A percentile compares a stretch with the other conserved stretches of the same genome.
These are phyloP conservation scores for Zaprionus nigranus DNA, from an alignment of 1,140 invertebrate species.

Conservation along the genomic window DNA sequence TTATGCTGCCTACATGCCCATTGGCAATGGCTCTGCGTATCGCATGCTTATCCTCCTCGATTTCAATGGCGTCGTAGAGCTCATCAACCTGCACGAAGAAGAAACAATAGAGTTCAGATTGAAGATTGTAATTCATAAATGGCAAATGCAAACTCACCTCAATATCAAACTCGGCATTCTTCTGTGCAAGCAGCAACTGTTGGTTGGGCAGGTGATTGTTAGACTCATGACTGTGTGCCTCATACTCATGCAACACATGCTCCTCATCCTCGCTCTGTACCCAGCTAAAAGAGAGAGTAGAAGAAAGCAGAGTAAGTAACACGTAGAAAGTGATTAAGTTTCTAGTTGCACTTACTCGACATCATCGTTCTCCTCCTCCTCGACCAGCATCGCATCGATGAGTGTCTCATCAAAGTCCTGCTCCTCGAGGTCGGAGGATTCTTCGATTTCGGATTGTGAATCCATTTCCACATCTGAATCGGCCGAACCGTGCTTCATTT, in stretches of 20 bases:
- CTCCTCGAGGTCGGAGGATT: slow-evolving; percentile 84
- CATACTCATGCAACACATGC: slow-evolving; percentile 57
- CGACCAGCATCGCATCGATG: slow-evolving; percentile 79
- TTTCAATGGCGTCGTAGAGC: slow-evolving; percentile 86
- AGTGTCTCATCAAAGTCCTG: slow-evolving; percentile 85
- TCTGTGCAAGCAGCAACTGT: slow-evolving; percentile 50
- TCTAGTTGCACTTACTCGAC: slow-evolving; percentile 67
- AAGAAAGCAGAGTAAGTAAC: neutral
- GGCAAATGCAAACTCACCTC: slow-evolving; percentile 59
- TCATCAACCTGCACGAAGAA: slow-evolving; percentile 71
- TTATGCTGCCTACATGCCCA: slow-evolving; percentile 53
- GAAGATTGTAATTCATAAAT: neutral
- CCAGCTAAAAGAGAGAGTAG: slow-evolving; percentile 11
- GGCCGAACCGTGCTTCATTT: slow-evolving; percentile 90
- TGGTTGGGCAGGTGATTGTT: slow-evolving; percentile 51
- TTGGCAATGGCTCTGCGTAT: slow-evolving; percentile 83
- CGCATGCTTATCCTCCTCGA: slow-evolving; percentile 85
- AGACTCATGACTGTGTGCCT: slow-evolving; percentile 33
- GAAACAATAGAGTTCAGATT: neutral
- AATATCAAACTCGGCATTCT: slow-evolving; percentile 73
- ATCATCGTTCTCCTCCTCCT: slow-evolving; percentile 70
- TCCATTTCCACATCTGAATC: slow-evolving; percentile 86
- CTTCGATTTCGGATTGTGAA: slow-evolving; percentile 85
- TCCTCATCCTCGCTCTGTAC: slow-evolving; percentile 56
- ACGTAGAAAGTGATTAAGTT: neutral